Evolutionary conservation across 2,888 invertebrate genomes (phyloP), one percentile per base, ranked within the genome.

Genomic region (Microlaimidae sp.): DNA sequence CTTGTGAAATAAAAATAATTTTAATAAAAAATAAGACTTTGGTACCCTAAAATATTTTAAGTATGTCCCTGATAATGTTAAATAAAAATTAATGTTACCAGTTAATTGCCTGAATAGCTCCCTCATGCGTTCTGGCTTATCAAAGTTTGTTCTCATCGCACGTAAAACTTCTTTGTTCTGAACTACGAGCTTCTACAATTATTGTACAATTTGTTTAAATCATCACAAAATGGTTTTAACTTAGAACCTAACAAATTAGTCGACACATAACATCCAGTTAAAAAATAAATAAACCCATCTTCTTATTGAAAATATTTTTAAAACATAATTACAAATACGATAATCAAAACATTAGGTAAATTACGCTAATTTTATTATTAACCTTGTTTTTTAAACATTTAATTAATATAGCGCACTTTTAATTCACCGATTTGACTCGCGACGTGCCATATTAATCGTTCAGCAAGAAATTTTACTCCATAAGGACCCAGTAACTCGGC

Each of bases 401-500:
- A 21, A 23, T 25, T 24, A 26, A 56, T 43, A 25, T 7, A 29
- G 38, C 40, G 42, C 54, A 73, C 73, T 72, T 92, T 93, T 32
- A 99, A 73, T 70, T 99, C 97, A 64, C 87, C 85, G 13, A 97
- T 90, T 76, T 99, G 97, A 69, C 88, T 88, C 13, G 93, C 84
- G 61, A 95, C 90, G 69, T 95, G 93, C 87, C 92, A 90, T 86
- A 93, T 92, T 17, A 97, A 75, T 17, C 89, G 86, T 74, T 99
- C 93, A 67, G 89, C 89, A 52, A 99, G 73, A 64, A 87, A 80
- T 68, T 93, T 95, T 81, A 97, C 92, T 3, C 97, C 97, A 70
- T 95, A 97, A 0, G 97, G 95, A 0, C 97, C 95, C 60, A 99
- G 87, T 27, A 99, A 76, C 74, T 99, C 95, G 1, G 90, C 89